A percentile compares a stretch with the other conserved stretches of the same genome.
Evolutionary conservation across 2,113 vertebrate genomes (phyloP).

Genomic region (Acanthisitta chloris): DNA sequence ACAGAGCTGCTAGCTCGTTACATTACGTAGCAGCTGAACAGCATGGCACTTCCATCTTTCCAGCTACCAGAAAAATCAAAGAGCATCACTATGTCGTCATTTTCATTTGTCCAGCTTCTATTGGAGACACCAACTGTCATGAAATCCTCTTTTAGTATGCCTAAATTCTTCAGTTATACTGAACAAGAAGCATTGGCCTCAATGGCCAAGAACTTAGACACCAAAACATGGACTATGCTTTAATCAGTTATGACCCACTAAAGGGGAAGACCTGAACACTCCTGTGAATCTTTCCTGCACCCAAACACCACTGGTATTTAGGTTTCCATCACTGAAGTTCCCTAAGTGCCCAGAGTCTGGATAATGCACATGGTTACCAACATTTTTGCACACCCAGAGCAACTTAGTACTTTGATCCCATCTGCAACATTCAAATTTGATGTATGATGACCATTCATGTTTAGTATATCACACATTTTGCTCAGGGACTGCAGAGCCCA

Average conservation of each 20-base stretch:
- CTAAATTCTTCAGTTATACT: not conserved
- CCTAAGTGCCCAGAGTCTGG: not conserved
- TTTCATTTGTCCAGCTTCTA: not conserved
- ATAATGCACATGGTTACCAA: accelerated
- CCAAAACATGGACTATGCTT: not conserved
- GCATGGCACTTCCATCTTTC: not conserved
- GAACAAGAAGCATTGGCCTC: not conserved
- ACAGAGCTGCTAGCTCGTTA: not conserved
- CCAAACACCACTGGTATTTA: not conserved
- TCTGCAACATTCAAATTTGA: not conserved
- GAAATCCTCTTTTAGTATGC: not conserved
- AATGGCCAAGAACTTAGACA: not conserved
- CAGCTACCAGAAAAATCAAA: not conserved
- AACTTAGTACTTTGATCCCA: not conserved
- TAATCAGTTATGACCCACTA: not conserved
- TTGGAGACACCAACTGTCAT: not conserved
- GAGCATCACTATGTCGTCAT: accelerated
- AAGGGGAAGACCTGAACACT: not conserved
- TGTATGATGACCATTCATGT: not conserved
- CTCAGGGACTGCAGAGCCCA: not conserved
- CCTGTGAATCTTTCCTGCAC: not conserved
- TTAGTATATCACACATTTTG: not conserved
- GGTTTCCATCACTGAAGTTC: not conserved
- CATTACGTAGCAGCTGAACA: not conserved
- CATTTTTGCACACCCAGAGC: not conserved